Base-by-base conservation (phyloP, 2,888 invertebrate species). In the Apocheima hispidaria region DNA sequence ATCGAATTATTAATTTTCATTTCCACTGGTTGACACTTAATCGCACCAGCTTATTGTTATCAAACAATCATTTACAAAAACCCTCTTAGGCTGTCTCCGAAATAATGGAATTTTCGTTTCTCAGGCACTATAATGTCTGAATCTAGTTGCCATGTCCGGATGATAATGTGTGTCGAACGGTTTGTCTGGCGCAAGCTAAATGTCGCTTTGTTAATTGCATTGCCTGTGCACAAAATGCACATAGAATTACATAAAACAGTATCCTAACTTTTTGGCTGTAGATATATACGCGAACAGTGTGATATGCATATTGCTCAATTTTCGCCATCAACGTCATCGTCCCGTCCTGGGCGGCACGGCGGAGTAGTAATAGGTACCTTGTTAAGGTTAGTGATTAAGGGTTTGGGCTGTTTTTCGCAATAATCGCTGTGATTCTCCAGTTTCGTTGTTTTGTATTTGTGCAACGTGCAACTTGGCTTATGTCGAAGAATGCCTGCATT, bases 181-280 rank as follows among this genome's bases (percentile, higher is more conserved):
- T 38, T 50, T 38, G 30, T 12, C 30, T 20, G 38, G 44, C 36
- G 77, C 75, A 74, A 75, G 74, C 70, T 78, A 80, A n/a, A 81
- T 75, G 63, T 61, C 51, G 57, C 43, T 41, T 54, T 40, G 64
- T 65, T 71, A 70, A 72, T 72, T 70, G 70, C 70, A 63, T 50
- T 52, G 55, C 10, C 18, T 41, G 26, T 50, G 44, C 21, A 10
- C 30, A 41, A 2, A 20, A 28, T 50, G 44, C 21, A 10, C 30
- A 41, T 2, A 20, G 28, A 18, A 26, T 41, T 20, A 35, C 30
- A 12, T 46, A 30, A 41, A 46, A 18, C 46, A 46, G 46, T 33
- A 46, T 12, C 20, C n/a, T 20, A 46, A 46, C 30, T 46, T 38
- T 9, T n/a, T n/a, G n/a, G n/a, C n/a, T n/a, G n/a, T n/a, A n/a